Evolutionary conservation across 2,113 vertebrate species (phyloP).

Genomic region (Sprattus sprattus): DNA sequence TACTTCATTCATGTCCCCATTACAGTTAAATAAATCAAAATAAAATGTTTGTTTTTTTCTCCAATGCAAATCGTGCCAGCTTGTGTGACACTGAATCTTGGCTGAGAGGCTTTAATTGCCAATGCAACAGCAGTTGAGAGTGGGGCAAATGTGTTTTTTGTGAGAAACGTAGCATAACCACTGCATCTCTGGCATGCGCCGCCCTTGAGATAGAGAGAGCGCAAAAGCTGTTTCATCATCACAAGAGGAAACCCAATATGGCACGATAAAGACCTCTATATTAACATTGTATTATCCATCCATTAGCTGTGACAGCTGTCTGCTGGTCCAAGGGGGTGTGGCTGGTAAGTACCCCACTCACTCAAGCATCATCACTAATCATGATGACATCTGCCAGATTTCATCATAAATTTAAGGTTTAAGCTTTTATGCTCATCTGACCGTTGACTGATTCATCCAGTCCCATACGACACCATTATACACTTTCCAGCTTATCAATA

Average conservation of each 20-base stretch:
- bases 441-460: background rate
- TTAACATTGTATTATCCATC: background rate
- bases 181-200: background rate
- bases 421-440: conserved; percentile 3
- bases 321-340: background rate
- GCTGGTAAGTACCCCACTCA: background rate
- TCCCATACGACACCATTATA: background rate
- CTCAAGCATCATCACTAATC: background rate
- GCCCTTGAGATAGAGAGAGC: background rate
- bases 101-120: conserved; percentile 5
- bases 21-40: too few species aligned
- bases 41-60: too few species aligned
- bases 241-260: background rate
- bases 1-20: too few species aligned
- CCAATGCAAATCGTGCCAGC: background rate
- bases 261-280: conserved; percentile 16
- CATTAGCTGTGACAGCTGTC: conserved; percentile 13
- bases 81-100: conserved; percentile 7
- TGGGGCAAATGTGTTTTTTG: background rate
- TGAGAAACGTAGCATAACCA: background rate
- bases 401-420: background rate
- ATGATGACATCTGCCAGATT: background rate
- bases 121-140: background rate
- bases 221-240: background rate
- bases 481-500: background rate